Base-by-base conservation (phyloP, 2,797 vertebrate genomes). In the Setipinna tenuifilis region DNA sequence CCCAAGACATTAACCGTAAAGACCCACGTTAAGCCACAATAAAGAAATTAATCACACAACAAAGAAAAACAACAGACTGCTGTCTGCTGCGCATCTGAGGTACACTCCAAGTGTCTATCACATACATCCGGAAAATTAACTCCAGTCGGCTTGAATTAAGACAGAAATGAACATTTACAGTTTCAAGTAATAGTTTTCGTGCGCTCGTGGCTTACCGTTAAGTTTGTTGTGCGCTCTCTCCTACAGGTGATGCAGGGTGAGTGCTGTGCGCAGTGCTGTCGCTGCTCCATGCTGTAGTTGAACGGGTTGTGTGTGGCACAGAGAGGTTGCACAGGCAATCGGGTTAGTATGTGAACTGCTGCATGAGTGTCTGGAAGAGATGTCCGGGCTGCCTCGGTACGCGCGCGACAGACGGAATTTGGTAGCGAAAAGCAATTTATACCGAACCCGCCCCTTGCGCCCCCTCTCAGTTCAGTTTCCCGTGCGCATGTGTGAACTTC, bases 351-450 rank as follows among this genome's bases (percentile, higher is more conserved):
- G 85, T 89, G 86, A 83, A 90, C 91, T 85, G 85, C 89, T 91
- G 83, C 94, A 89, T 88, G 83, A 82, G 88, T 85, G 57, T 87
- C 82, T 87, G 82, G 86, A 59, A 84, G 88, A 54, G 80, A 82
- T 83, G 80, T 91, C 85, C 91, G 89, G 90, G 91, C 94, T 95
- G 93, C 94, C 94, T 94, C 94, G 94, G 91, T 92, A 93, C 93
- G 93, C 89, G 93, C 92, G 92, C 94, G 92, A 95, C 94, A 95
- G 92, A 90, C 92, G 84, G 90, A 89, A 93, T 90, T 48, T 89
- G 90, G 89, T 92, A 92, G 93, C 88, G 92, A 93, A 89, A 88
- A 93, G 93, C 92, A 93, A 93, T 95, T 93, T 93, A 93, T 93
- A 92, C 87, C 58, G 86, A 91, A 94, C 94, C 94, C 94, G 89